Percentiles rank a stretch among this genome's conserved stretches.
Conservation (phyloP, 2,113 vertebrate species). For the Helogale parvula region DNA sequence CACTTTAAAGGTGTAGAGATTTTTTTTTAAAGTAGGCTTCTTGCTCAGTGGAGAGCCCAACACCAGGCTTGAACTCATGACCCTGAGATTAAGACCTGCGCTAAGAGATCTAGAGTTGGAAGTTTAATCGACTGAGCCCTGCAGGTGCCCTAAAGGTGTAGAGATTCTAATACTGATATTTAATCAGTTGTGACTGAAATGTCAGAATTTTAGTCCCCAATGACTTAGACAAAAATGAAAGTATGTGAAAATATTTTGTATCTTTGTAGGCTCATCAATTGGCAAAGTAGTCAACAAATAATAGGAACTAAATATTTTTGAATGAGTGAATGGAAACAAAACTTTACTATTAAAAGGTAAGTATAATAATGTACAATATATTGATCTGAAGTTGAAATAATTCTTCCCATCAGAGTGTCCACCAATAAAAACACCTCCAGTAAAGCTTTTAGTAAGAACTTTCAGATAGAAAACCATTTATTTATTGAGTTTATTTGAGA, state of each 20-base stretch:
- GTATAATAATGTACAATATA: background rate
- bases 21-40: no score
- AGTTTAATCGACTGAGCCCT: no score
- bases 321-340: conserved; percentile 2
- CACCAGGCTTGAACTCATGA: no score
- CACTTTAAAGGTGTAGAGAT: background rate
- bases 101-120: no score
- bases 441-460: background rate
- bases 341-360: background rate
- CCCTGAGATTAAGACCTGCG: no score
- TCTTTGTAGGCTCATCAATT: background rate
- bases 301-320: conserved; percentile 5
- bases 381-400: conserved; percentile 14
- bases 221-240: conserved; percentile 24
- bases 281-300: background rate
- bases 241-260: conserved; percentile 15
- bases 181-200: conserved; percentile 41
- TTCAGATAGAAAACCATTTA: conserved; percentile 12
- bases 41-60: no score
- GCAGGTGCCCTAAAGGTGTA: background rate
- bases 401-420: background rate
- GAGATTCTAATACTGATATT: background rate
- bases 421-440: background rate
- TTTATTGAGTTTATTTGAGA: no score
- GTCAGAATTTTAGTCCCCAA: conserved; percentile 40